These are phyloP conservation scores for Plecturocebus donacophilus DNA, from an alignment of 2,113 vertebrate genomes.

Conservation along the genomic window DNA sequence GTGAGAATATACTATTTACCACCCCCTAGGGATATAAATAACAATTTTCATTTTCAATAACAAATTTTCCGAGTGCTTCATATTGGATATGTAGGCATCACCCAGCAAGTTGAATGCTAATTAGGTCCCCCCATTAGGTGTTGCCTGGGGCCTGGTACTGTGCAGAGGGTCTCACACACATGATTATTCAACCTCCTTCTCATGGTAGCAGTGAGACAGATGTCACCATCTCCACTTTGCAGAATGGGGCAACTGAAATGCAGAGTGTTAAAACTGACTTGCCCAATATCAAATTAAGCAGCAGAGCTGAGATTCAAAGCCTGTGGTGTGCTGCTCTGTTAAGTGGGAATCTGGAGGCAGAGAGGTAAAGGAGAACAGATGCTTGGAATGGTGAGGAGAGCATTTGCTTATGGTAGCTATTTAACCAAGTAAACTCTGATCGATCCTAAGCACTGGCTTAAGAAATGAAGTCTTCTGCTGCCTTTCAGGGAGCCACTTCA, in stretches of 20 bases:
- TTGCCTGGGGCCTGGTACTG: not conserved
- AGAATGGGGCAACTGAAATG: not conserved
- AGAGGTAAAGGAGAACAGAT: not conserved
- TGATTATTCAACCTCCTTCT: not conserved
- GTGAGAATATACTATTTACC: not conserved
- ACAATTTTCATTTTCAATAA: not conserved
- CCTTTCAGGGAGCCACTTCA: not conserved
- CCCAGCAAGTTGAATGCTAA: not conserved
- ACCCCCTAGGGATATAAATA: not conserved
- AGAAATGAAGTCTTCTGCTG: not conserved
- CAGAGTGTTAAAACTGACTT: not conserved
- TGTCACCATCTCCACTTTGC: not conserved
- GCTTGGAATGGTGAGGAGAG: not conserved
- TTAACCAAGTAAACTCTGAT: not conserved
- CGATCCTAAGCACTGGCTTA: not conserved
- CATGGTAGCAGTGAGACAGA: fast-evolving
- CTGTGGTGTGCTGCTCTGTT: not conserved
- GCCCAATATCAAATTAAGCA: not conserved
- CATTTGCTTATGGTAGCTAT: not conserved
- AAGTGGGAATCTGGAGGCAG: not conserved
- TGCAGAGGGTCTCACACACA: not conserved
- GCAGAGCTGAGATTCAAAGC: not conserved
- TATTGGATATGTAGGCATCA: fast-evolving
- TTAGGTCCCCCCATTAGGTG: fast-evolving
- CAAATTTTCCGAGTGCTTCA: not conserved